Evolutionary conservation across 2,113 vertebrate species (phyloP).

Genomic region (Miniopterus natalensis): DNA sequence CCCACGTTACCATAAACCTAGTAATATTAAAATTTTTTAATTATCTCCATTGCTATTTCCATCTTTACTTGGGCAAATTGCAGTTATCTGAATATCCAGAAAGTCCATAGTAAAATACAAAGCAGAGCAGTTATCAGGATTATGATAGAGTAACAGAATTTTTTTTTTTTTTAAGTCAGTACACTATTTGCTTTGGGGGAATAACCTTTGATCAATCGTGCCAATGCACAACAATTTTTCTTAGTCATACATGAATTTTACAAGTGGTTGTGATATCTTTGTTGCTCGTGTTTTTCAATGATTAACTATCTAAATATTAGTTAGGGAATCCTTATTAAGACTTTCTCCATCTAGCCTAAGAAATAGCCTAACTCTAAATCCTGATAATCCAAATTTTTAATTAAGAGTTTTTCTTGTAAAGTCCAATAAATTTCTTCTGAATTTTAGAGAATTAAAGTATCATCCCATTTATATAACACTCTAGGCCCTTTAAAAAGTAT

Average conservation of each 20-base stretch:
- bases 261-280: neutral
- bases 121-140: neutral
- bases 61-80: neutral
- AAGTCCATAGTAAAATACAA: neutral
- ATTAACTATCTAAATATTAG: neutral
- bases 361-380: neutral
- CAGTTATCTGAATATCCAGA: neutral
- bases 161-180: neutral
- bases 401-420: neutral
- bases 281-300: neutral
- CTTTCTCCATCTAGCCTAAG: neutral
- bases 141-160: neutral
- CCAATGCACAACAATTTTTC: neutral
- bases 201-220: neutral
- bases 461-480: neutral
- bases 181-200: neutral
- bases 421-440: neutral
- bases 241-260: neutral
- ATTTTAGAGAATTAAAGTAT: neutral
- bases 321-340: neutral
- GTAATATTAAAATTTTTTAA: neutral
- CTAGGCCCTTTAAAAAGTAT: neutral
- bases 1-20: neutral
- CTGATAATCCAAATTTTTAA: neutral
- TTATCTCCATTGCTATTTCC: neutral